phyloP scores from a whole-genome alignment of 2,888 invertebrate genomes.

The Ganaspis brasiliensis region DNA sequence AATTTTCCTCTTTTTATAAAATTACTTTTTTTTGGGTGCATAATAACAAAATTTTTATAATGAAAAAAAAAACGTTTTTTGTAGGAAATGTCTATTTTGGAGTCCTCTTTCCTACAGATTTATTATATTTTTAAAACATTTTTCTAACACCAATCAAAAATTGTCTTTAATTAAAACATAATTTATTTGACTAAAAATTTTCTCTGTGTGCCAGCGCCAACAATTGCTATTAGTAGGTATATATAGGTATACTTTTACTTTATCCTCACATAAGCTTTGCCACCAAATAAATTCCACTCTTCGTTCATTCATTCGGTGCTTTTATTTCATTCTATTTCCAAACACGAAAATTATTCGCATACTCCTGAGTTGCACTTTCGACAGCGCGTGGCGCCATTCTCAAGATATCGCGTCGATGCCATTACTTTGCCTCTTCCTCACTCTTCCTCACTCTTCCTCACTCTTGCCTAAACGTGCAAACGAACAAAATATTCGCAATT shows the following conservation, averaged over 20 bases:
- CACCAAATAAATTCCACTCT: constrained; percentile 27
- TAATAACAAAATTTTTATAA: no score
- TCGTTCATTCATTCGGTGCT: constrained; percentile 47
- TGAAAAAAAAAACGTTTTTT: no score
- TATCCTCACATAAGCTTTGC: no score
- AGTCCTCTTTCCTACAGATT: no score
- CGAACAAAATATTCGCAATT: constrained; percentile 35
- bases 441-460: no score
- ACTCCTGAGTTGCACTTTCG: constrained; percentile 56
- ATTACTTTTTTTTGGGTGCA: no score
- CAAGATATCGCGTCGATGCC: constrained; percentile 65
- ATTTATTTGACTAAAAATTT: no score
- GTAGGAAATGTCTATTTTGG: no score
- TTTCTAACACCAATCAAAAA: no score
- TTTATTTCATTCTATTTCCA: constrained; percentile 69
- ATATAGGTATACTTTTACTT: constrained; percentile 20
- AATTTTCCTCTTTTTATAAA: no score
- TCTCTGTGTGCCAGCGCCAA: background rate
- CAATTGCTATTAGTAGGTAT: background rate
- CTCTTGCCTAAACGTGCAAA: constrained; percentile 43
- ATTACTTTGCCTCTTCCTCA: constrained; percentile 40
- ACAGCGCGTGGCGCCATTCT: constrained; percentile 66
- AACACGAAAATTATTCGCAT: constrained; percentile 68
- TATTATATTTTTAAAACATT: no score
- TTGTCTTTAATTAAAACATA: no score